These are phyloP conservation scores for Dipodomys stephensi DNA, from an alignment of 2,113 vertebrate genomes.

Conservation along the genomic window DNA sequence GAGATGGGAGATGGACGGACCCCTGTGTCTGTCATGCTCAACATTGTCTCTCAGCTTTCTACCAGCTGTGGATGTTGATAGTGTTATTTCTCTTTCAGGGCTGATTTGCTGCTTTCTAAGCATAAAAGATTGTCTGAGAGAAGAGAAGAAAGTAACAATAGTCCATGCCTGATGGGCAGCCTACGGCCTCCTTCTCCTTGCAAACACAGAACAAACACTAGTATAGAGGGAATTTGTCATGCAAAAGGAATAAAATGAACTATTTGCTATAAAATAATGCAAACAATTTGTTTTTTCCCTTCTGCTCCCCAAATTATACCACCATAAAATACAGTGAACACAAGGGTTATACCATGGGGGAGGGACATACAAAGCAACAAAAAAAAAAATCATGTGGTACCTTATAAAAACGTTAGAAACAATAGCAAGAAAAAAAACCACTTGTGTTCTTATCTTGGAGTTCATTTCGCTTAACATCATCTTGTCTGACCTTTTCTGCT, in stretches of 20 bases:
- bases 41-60: not conserved
- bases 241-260: constrained; percentile 29
- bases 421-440: too few relatives aligned
- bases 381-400: too few relatives aligned
- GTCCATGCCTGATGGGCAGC: not conserved
- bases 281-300: too few relatives aligned
- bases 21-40: accelerated
- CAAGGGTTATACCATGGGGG: too few relatives aligned
- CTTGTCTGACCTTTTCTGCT: too few relatives aligned
- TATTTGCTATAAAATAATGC: not conserved
- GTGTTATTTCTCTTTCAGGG: not conserved
- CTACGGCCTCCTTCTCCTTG: not conserved
- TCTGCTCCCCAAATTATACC: too few relatives aligned
- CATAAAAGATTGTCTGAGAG: not conserved
- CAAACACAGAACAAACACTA: not conserved
- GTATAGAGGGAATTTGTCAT: not conserved
- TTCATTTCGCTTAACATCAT: too few relatives aligned
- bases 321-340: too few relatives aligned
- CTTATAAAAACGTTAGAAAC: too few relatives aligned
- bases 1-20: not conserved
- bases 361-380: too few relatives aligned
- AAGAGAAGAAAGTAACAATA: not conserved
- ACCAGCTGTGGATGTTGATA: too few relatives aligned
- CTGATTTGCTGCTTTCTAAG: not conserved
- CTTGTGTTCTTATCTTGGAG: too few relatives aligned